A percentile compares a stretch with the other conserved stretches of the same genome.
phyloP scores from a whole-genome alignment of 2,888 invertebrate species.

The Augochlorella aurata region DNA sequence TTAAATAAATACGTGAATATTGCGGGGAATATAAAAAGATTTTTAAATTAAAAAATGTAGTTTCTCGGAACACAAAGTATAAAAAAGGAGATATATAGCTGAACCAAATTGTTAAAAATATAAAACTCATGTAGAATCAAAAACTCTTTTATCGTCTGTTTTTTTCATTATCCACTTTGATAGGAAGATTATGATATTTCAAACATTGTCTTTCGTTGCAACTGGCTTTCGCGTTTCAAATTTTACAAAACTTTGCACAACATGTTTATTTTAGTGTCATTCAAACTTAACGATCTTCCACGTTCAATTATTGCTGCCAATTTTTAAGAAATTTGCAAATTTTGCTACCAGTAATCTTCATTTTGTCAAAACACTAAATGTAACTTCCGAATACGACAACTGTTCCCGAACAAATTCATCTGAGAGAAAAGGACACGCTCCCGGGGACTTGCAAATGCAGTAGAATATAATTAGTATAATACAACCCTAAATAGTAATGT shows the following conservation, averaged over 20 bases:
- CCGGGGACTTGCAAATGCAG: not conserved
- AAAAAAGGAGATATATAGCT: too few species aligned
- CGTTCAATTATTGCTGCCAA: not conserved
- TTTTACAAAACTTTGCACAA: too few species aligned
- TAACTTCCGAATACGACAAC: not conserved
- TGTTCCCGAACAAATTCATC: not conserved
- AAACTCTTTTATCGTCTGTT: too few species aligned
- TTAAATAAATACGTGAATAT: too few species aligned
- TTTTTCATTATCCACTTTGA: not conserved
- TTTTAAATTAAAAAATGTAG: too few species aligned
- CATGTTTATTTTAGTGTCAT: too few species aligned
- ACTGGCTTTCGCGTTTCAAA: too few species aligned
- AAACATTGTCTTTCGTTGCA: not conserved
- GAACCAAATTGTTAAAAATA: too few species aligned
- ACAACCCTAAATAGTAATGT: slow-evolving; percentile 29
- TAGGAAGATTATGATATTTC: not conserved
- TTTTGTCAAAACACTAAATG: not conserved
- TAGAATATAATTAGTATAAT: slow-evolving; percentile 4
- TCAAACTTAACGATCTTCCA: too few species aligned
- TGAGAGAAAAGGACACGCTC: not conserved
- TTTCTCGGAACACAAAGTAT: too few species aligned
- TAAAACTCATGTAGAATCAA: too few species aligned
- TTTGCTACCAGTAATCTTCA: not conserved
- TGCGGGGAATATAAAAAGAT: too few species aligned
- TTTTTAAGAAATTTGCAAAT: not conserved